Evolutionary conservation across 2,113 vertebrate species (phyloP), one percentile per base, ranked within the genome.

Genomic region (Salvator merianae): DNA sequence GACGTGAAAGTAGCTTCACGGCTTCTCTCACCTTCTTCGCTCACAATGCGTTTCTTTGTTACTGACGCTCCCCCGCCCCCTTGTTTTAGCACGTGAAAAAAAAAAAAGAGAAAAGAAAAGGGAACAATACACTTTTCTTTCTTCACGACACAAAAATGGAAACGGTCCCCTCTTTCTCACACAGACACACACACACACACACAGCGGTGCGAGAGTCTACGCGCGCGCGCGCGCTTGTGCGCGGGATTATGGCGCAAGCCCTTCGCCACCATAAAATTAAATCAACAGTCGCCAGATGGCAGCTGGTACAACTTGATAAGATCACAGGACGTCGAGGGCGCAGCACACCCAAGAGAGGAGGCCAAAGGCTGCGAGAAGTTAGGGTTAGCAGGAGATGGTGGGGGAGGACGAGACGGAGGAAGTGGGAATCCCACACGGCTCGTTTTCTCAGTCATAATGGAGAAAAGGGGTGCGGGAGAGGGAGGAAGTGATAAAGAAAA

Each of bases 281-380:
- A 82, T 78, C 87, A 92, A 70, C 94, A 93, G 93, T 95, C 94
- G 92, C 94, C 96, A 96, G 96, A 95, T 95, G 95, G 96, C 95
- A 91, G 94, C 94, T 91, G 93, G 92, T 90, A 83, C 94, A 93
- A 93, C 90, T 93, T 89, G 89, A 86, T 83, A 71, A 84, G 90
- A 88, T 91, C 91, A 85, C 80, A 80, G 85, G 83, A 81, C 6
- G 78, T 63, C 70, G 59, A 85, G 40, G 30, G 13, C 47, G 85
- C 63, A 47, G 86, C 63, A 50, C 43, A 22, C 30, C 7, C 13
- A 55, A 22, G 28, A n/a, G 84, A 43, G 84, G 77, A 86, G 87
- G 89, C 90, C 90, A 71, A 88, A 38, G 20, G 76, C 77, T 59
- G 76, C 69, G 43, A 30, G 14, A 24, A 69, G 36, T 0, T 65